Conservation (phyloP, 2,797 vertebrate genomes). For the Phalloptychus januarius region DNA sequence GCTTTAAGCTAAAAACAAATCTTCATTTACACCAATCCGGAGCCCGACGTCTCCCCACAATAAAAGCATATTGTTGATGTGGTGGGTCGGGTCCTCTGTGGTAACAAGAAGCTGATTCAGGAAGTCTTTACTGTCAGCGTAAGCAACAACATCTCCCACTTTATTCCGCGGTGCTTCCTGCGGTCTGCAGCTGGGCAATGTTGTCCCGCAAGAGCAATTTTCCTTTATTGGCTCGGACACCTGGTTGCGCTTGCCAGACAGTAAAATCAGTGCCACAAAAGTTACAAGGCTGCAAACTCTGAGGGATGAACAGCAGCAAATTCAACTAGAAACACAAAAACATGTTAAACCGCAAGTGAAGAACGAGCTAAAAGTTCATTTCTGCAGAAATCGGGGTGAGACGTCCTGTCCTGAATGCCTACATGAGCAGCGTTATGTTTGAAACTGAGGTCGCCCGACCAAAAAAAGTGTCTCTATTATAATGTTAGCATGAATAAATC, state of each 20-base stretch:
- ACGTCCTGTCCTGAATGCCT: background rate
- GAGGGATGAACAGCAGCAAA: background rate
- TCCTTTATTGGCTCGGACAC: constrained; percentile 3
- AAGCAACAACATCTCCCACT: constrained; percentile 4
- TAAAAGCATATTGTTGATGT: background rate
- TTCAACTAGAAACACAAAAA: background rate
- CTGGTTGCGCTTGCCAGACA: background rate
- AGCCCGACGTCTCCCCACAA: background rate
- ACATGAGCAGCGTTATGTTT: background rate
- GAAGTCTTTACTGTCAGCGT: background rate
- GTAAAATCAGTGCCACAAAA: background rate
- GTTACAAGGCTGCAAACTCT: background rate
- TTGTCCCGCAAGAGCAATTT: background rate
- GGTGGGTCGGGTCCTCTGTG: background rate
- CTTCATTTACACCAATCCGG: background rate
- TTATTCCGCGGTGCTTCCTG: background rate
- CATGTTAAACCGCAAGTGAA: background rate
- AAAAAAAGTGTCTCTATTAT: background rate
- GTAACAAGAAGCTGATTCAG: background rate
- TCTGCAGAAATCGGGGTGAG: background rate
- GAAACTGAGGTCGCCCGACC: background rate
- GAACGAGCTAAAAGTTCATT: background rate
- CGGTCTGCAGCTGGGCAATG: background rate
- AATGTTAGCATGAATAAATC: background rate
- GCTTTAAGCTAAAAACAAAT: background rate